Conservation (phyloP, 2,888 invertebrate species). For the Poecilus cupreus region DNA sequence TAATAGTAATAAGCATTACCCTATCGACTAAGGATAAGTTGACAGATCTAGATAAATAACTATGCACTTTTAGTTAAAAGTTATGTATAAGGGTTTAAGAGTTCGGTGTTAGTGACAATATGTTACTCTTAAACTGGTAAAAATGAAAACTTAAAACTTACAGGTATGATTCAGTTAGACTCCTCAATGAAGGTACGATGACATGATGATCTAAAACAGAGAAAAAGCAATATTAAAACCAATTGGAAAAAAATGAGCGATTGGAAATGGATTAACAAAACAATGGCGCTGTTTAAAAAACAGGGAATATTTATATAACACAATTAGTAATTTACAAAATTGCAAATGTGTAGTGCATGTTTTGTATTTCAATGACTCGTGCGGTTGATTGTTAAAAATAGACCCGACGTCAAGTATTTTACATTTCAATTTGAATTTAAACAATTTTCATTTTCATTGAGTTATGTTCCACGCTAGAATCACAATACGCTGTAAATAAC, state of each 20-base stretch:
- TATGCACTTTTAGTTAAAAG: no score
- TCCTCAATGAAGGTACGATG: neutral
- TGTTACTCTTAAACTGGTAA: no score
- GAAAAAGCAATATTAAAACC: neutral
- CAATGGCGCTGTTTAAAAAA: neutral
- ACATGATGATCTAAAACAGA: constrained; percentile 31
- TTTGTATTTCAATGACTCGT: constrained; percentile 29
- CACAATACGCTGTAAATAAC: neutral
- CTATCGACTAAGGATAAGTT: no score
- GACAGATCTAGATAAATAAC: no score
- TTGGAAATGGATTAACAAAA: constrained; percentile 4
- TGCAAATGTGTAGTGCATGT: neutral
- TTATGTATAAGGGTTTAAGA: no score
- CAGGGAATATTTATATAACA: constrained; percentile 7
- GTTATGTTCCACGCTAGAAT: neutral
- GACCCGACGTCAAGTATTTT: constrained; percentile 10
- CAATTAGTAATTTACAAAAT: neutral
- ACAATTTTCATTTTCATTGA: neutral
- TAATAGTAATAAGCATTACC: no score
- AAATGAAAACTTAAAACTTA: neutral
- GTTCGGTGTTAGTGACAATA: no score
- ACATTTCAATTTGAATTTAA: constrained; percentile 9
- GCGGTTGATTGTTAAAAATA: neutral
- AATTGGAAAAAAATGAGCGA: neutral
- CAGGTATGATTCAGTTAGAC: neutral